Percentiles rank a stretch among this genome's conserved stretches.
Conservation (phyloP, 2,113 vertebrate species). For the Smithornis capensis region DNA sequence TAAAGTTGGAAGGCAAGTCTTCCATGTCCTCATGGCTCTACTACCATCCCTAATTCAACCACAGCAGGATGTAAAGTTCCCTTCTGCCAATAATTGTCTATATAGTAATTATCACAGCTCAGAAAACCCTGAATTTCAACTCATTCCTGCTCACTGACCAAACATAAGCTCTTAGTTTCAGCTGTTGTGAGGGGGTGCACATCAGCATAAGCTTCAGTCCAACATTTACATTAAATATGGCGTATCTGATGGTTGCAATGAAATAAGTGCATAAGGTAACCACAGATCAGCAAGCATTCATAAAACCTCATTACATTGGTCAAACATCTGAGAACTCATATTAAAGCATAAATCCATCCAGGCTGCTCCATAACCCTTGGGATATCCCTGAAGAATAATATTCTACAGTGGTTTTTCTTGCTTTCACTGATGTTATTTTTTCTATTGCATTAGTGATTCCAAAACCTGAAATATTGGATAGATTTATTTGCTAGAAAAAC, state of each 20-base stretch:
- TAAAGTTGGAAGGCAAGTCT: not conserved
- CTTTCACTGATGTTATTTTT: not conserved
- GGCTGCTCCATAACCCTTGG: not conserved
- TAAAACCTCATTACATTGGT: not conserved
- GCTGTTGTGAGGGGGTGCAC: not conserved
- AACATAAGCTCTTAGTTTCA: not conserved
- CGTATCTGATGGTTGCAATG: not conserved
- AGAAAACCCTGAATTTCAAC: not conserved
- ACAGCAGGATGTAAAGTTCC: not conserved
- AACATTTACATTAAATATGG: not conserved
- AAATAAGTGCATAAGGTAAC: not conserved
- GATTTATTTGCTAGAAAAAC: not conserved
- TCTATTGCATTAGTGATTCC: not conserved
- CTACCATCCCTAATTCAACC: not conserved
- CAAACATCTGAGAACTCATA: not conserved
- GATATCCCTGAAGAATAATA: not conserved
- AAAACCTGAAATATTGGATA: not conserved
- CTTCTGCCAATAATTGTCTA: not conserved
- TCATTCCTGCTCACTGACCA: not conserved
- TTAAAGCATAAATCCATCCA: not conserved
- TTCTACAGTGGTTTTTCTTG: not conserved
- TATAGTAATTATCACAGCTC: not conserved
- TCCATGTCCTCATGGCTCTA: not conserved
- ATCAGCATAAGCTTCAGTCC: not conserved
- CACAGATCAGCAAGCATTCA: not conserved